phyloP scores from a whole-genome alignment of 2,113 vertebrate species.

The Galbula dea region DNA sequence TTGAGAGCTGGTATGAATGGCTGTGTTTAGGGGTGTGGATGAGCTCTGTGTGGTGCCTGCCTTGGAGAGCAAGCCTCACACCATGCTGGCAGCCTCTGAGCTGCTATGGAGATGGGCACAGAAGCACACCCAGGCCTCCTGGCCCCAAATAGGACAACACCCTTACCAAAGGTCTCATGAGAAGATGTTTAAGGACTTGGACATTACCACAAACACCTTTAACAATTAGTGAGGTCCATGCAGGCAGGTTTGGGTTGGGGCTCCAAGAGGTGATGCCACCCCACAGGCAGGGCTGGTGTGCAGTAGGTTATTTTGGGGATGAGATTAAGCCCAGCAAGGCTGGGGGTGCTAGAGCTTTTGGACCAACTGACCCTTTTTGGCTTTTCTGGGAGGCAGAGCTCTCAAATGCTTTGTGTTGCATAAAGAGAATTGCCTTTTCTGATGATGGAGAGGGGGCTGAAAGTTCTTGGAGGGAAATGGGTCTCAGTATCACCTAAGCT shows the following conservation, averaged over 20 bases:
- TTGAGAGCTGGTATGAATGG: neutral
- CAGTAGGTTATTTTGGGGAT: neutral
- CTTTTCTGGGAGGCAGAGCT: neutral
- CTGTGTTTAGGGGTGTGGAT: neutral
- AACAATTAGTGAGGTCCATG: too few species aligned
- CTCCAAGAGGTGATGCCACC: neutral
- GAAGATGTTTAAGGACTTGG: neutral
- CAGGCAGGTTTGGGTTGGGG: neutral
- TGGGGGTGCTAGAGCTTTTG: accelerated
- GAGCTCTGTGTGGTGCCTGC: neutral
- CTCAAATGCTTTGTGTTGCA: neutral
- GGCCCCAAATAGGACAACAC: neutral
- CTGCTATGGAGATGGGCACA: neutral
- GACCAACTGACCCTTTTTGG: neutral
- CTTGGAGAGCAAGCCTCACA: neutral
- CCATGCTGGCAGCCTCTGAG: neutral
- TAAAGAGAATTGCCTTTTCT: neutral
- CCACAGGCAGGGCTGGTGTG: accelerated
- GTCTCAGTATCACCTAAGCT: neutral
- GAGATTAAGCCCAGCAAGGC: neutral
- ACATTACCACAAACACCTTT: accelerated
- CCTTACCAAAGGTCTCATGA: neutral
- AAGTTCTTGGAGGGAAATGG: neutral
- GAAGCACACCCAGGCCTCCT: neutral
- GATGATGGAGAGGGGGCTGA: accelerated